Evolutionary conservation across 2,113 vertebrate species (phyloP).

Genomic region (Cyanocitta stelleri): DNA sequence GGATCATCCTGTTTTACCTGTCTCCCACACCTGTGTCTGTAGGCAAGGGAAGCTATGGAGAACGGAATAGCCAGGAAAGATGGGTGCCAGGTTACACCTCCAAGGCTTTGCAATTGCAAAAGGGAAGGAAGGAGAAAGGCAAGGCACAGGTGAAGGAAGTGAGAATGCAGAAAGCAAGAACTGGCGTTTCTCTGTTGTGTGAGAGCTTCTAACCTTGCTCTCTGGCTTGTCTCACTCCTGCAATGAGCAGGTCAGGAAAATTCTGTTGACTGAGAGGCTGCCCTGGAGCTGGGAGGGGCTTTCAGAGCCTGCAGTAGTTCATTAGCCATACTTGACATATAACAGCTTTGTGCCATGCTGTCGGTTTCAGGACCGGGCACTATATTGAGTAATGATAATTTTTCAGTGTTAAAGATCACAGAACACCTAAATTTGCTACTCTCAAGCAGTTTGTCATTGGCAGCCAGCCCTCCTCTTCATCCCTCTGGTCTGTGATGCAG

Average conservation of each 20-base stretch:
- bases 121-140: neutral
- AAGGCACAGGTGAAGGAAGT: neutral
- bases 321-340: neutral
- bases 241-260: neutral
- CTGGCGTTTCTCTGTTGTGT: neutral
- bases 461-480: neutral
- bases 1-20: neutral
- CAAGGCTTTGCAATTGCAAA: neutral
- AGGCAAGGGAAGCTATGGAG: neutral
- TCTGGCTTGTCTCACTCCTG: neutral
- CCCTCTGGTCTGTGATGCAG: neutral
- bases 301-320: neutral
- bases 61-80: accelerated
- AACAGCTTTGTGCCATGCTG: neutral
- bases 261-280: neutral
- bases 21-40: neutral
- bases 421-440: neutral
- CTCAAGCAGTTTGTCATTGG: neutral
- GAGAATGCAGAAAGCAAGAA: accelerated
- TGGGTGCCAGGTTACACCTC: neutral
- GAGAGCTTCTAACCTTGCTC: neutral
- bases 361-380: neutral
- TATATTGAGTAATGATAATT: neutral
- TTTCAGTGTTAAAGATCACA: neutral
- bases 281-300: neutral